Percentiles rank a stretch among this genome's conserved stretches.
These are phyloP conservation scores for Drosophila carrolli DNA, from an alignment of 1,140 invertebrate genomes.

Conservation along the genomic window DNA sequence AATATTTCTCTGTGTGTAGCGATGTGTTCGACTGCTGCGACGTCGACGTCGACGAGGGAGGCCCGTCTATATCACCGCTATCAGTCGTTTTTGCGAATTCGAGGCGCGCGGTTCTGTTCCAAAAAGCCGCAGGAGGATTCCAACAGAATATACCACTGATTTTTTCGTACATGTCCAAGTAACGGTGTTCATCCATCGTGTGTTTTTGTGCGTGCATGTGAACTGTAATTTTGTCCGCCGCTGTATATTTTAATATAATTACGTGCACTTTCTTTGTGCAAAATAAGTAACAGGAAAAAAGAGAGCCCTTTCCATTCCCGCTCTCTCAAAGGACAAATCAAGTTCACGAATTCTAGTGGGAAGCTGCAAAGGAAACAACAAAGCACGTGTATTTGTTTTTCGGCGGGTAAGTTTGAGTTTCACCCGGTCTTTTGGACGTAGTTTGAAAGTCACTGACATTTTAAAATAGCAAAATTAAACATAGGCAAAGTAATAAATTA, in stretches of 20 bases:
- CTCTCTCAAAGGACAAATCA: constrained; percentile 63
- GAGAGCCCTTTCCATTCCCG: constrained; percentile 13
- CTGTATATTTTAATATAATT: constrained; percentile 74
- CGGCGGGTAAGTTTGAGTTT: constrained; percentile 58
- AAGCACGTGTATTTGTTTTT: constrained; percentile 34
- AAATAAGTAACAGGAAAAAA: constrained; percentile 7
- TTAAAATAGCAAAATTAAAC: constrained; percentile 1
- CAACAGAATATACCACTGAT: constrained; percentile 27
- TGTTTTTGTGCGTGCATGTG: constrained; percentile 21
- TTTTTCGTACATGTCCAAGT: constrained; percentile 54
- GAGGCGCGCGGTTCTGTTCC: constrained; percentile 60
- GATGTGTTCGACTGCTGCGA: constrained; percentile 9
- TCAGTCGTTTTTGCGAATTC: constrained; percentile 80
- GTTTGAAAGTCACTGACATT: constrained; percentile 45
- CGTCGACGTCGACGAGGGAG: constrained; percentile 57
- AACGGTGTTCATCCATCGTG: constrained; percentile 24
- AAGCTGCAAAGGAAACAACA: constrained; percentile 44
- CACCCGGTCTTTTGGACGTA: constrained; percentile 39
- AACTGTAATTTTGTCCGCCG: constrained; percentile 69
- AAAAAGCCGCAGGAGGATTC: constrained; percentile 27
- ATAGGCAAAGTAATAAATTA: constrained; percentile 34
- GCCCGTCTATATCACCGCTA: constrained; percentile 79
- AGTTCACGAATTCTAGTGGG: constrained; percentile 63
- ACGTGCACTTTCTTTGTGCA: constrained; percentile 59
- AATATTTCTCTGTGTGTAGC: not conserved